These are phyloP conservation scores for Puma concolor DNA, from an alignment of 2,113 vertebrate species.

Conservation along the genomic window DNA sequence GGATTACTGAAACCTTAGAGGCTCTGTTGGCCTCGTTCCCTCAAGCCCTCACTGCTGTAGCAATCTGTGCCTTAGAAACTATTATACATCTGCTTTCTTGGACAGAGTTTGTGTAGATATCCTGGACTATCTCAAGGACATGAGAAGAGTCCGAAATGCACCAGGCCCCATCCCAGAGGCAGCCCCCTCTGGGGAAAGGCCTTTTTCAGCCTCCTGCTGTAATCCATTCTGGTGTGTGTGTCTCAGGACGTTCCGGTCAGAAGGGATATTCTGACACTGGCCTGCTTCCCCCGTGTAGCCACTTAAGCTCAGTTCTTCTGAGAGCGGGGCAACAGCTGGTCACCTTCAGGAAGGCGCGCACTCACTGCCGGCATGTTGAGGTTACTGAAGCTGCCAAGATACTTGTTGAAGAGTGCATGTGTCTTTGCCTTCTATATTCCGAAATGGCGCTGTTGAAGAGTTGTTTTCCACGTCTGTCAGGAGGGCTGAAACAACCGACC, in stretches of 20 bases:
- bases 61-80: neutral
- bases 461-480: neutral
- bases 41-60: neutral
- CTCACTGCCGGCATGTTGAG: neutral
- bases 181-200: neutral
- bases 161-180: neutral
- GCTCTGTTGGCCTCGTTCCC: constrained; percentile 20
- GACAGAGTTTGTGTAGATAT: neutral
- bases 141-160: neutral
- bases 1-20: neutral
- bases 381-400: neutral
- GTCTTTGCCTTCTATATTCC: neutral
- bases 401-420: neutral
- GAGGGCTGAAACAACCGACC: neutral
- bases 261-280: neutral
- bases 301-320: neutral
- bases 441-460: neutral
- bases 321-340: constrained; percentile 13
- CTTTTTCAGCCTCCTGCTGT: neutral
- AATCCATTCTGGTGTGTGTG: neutral
- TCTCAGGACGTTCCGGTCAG: neutral
- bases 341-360: neutral
- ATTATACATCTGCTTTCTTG: neutral
- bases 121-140: neutral
- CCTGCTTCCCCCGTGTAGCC: neutral